Percentiles rank a stretch among this genome's conserved stretches.
These are phyloP conservation scores for Galago senegalensis DNA, from an alignment of 2,797 vertebrate genomes.

Conservation along the genomic window DNA sequence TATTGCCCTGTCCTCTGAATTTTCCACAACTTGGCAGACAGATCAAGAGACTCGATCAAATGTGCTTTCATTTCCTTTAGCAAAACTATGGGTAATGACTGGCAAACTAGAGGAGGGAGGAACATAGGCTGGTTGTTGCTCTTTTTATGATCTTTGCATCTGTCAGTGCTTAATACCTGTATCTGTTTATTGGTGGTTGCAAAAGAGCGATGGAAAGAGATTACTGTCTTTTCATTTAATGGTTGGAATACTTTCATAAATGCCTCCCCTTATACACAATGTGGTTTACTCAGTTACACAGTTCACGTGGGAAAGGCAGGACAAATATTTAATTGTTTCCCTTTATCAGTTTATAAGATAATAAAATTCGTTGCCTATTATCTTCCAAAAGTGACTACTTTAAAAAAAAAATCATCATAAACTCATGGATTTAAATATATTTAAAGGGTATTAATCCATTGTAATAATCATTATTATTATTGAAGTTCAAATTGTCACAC, in stretches of 20 bases:
- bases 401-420: not conserved
- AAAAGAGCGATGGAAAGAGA: not conserved
- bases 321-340: constrained; percentile 24
- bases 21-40: not conserved
- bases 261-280: not conserved
- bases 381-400: not conserved
- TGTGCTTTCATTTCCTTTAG: not conserved
- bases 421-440: constrained; percentile 13
- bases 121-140: not conserved
- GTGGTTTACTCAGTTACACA: constrained; percentile 1
- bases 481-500: not conserved
- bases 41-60: not conserved
- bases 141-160: not conserved
- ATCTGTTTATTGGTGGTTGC: not conserved
- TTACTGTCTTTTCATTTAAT: not conserved
- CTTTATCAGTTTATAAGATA: constrained; percentile 43
- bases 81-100: not conserved
- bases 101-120: not conserved
- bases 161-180: not conserved
- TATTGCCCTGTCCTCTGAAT: not conserved
- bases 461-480: not conserved
- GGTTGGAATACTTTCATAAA: constrained; percentile 12
- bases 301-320: not conserved
- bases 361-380: not conserved
- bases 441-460: not conserved